These are phyloP conservation scores for Oncorhynchus tshawytscha DNA, from an alignment of 2,113 vertebrate genomes.

Conservation along the genomic window DNA sequence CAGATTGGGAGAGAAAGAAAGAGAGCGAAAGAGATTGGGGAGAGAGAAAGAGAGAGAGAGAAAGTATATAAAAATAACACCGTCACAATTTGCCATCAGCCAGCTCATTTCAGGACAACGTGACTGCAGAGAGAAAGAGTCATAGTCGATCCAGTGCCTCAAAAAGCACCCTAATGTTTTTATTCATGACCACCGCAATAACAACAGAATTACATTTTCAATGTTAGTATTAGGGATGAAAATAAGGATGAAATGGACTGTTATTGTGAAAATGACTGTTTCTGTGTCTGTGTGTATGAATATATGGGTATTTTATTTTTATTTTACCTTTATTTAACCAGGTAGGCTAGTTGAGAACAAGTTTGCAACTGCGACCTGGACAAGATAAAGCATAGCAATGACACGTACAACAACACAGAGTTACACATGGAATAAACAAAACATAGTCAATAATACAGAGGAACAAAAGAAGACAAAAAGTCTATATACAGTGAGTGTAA, in stretches of 20 bases:
- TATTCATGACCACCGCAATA: conserved; percentile 68
- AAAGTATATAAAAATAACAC: conserved; percentile 54
- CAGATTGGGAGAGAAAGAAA: conserved; percentile 3
- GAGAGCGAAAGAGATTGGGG: conserved; percentile 9
- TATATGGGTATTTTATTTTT: conserved; percentile 22
- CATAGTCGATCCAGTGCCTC: conserved; percentile 60
- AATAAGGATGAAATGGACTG: conserved; percentile 55
- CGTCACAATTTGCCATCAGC: conserved; percentile 49
- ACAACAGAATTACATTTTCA: conserved; percentile 68
- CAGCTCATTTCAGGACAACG: conserved; percentile 67
- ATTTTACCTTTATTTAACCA: too few species aligned
- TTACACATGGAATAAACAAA: too few species aligned
- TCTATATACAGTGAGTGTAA: too few species aligned
- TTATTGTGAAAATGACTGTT: conserved; percentile 40
- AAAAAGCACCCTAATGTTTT: conserved; percentile 68
- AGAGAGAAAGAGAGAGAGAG: conserved; percentile 6
- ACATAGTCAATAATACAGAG: too few species aligned
- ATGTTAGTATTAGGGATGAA: conserved; percentile 61
- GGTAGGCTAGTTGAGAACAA: too few species aligned
- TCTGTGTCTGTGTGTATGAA: neutral
- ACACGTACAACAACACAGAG: too few species aligned
- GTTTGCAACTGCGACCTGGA: too few species aligned
- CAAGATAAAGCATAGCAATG: too few species aligned
- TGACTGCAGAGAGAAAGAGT: conserved; percentile 50
- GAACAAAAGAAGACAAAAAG: too few species aligned